Base-by-base conservation (phyloP, 2,113 vertebrate genomes). In the Dissostichus mawsoni region DNA sequence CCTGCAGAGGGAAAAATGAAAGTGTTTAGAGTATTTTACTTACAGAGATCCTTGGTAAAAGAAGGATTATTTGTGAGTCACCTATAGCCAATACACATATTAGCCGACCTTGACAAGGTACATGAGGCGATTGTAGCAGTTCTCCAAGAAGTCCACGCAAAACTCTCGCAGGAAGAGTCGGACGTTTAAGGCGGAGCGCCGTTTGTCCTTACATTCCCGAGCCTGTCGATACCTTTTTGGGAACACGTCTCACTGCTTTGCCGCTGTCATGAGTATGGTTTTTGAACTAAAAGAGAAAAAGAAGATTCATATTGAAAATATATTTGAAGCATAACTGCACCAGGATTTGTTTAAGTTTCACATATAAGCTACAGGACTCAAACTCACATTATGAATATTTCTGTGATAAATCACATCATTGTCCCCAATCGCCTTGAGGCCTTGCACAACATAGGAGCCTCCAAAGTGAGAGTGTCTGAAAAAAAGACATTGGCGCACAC, bases 61-160 rank as follows among this genome's bases (percentile, higher is more conserved):
- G 1, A 70, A 10, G 18, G 17, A 47, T 20, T 18, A 17, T 4
- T 41, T 55, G 16, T 44, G 12, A 69, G 33, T 57, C 9, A 25
- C 6, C 23, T 59, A 59, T n/a, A 50, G 7, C 11, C 33, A 44
- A 53, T 5, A 53, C 41, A 41, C 7, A 0, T 48, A 61, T 50
- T 25, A 8, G 17, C 85, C 11, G 81, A 99, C 98, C 97, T 99
- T 99, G 58, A 99, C 98, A 1, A 96, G 93, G 80, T 96, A 96
- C 98, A 99, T 98, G 75, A 99, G 96, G 14, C 92, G 95, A 91
- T 99, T 99, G 84, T 99, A 99, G 92, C 98, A 99, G 93, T 95
- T 93, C 82, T 99, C 96, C 89, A 99, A 81, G 80, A 99, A 98
- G 80, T 99, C 98, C 2, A 93, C 81, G 81, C 98, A 99, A 93